Evolutionary conservation across 2,888 invertebrate species (phyloP), one percentile per base, ranked within the genome.

Genomic region (Eristalinus sepulchralis): DNA sequence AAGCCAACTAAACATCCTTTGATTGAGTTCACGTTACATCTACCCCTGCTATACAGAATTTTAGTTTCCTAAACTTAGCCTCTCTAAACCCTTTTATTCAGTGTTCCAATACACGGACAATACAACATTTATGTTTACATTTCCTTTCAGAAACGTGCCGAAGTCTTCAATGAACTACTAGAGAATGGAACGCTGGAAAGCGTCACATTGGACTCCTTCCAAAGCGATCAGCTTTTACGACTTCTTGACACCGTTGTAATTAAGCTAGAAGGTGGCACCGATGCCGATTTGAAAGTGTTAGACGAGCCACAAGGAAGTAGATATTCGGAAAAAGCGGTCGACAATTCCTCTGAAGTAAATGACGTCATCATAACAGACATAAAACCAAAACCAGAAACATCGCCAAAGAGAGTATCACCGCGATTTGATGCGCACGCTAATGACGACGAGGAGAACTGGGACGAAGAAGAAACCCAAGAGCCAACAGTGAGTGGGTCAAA

Each of bases 201-300:
- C 88, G 95, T 97, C 0, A 94, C 96, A 1, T 95, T 99, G 0
- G 99, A 99, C 91, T 96, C 97, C 53, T 96, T 96, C 75, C 97
- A 97, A 92, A 95, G 96, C 0, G 96, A 96, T 72, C 95, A 96
- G 78, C 93, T 99, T 70, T 95, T 99, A 66, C 96, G 96, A 89
- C 93, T 99, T 10, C 94, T 99, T 80, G 99, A 99, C 92, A 97
- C 98, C 75, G 98, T 98, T 57, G 99, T 99, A 6, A 98, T 99
- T 87, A 97, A 98, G 92, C 94, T 99, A 59, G 99, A 99, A 93
- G 99, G 98, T 22, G 97, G 97, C 0, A 95, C 95, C 0, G 97
- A 97, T 62, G 96, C 97, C 89, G 99, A 99, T 93, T 93, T 98
- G 20, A 96, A 96, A 89, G 94, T 96, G 31, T 94, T 99, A n/a